Percentiles rank a stretch among this genome's conserved stretches.
These are phyloP conservation scores for Circaetus gallicus DNA, from an alignment of 2,113 vertebrate species.

Conservation along the genomic window DNA sequence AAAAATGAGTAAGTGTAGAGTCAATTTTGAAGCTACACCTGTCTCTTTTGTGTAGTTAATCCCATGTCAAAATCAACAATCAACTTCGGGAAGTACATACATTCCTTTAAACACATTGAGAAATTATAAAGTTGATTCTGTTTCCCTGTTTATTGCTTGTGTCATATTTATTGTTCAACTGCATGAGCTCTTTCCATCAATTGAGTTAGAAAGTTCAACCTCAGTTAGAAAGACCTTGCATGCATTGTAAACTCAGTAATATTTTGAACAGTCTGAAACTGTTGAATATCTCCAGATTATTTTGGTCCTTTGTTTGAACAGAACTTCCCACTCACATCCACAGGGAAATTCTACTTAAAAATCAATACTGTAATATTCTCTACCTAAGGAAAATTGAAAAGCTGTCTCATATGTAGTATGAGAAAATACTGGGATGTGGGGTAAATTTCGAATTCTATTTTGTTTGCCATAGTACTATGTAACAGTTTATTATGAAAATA, in stretches of 20 bases:
- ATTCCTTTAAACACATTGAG: not conserved
- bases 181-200: not conserved
- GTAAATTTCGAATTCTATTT: not conserved
- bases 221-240: not conserved
- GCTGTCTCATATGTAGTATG: not conserved
- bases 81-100: not conserved
- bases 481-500: not conserved
- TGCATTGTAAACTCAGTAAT: not conserved
- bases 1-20: slow-evolving; percentile 89
- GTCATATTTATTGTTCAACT: not conserved
- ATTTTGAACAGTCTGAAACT: not conserved
- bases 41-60: not conserved
- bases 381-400: not conserved
- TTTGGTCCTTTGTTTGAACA: not conserved
- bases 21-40: not conserved
- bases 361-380: not conserved
- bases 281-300: not conserved
- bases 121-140: not conserved
- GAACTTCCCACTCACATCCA: not conserved
- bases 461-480: not conserved
- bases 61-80: not conserved
- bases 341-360: not conserved
- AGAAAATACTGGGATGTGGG: not conserved
- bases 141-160: not conserved
- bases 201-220: not conserved